Conservation (phyloP, 35 echinoderm and acorn worm genomes). For the Amphiura filiformis region DNA sequence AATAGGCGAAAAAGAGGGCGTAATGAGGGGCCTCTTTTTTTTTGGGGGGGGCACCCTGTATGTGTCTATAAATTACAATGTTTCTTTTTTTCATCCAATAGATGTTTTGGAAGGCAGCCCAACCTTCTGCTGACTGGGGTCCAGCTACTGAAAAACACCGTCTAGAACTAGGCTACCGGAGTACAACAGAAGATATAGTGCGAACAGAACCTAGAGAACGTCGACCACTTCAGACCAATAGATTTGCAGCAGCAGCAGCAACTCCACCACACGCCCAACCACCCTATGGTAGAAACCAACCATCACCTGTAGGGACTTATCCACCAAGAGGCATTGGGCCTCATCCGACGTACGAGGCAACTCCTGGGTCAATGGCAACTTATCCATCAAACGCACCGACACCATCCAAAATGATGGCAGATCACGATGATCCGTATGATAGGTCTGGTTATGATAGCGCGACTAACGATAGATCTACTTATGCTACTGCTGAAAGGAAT, state of each 20-base stretch:
- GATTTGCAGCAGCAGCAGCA: background rate
- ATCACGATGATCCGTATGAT: background rate
- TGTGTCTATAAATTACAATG: no score
- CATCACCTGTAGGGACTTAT: background rate
- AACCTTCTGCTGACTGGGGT: background rate
- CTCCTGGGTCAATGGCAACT: background rate
- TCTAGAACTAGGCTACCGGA: background rate
- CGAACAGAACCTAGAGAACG: background rate
- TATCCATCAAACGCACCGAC: constrained; percentile 2
- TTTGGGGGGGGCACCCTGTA: no score
- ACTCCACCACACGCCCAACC: background rate
- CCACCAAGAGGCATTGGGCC: background rate
- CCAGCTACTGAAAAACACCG: background rate
- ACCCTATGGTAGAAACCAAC: background rate
- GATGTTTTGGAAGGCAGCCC: background rate
- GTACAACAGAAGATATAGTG: background rate
- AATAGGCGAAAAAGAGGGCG: no score
- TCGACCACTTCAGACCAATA: background rate
- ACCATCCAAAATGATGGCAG: background rate
- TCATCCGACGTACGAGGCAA: background rate
- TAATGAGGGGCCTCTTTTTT: no score
- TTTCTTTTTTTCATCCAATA: no score
- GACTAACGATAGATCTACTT: background rate
- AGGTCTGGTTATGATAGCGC: background rate
- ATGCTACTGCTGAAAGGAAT: background rate